Evolutionary conservation across 2,797 vertebrate species (phyloP).

Genomic region (Avahi laniger): DNA sequence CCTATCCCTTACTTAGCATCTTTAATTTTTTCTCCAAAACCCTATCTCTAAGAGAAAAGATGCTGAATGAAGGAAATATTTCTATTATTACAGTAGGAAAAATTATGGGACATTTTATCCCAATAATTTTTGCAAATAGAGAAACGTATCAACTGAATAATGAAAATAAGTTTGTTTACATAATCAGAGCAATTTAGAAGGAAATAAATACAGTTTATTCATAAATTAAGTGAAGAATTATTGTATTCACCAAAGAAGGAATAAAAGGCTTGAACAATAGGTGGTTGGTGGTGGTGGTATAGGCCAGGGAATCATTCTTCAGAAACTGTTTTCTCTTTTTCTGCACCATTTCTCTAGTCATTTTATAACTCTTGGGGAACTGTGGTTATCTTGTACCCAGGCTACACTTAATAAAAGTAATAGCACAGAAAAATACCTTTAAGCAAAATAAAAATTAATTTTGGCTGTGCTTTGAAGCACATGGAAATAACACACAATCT

Average conservation of each 20-base stretch:
- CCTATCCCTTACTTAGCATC: background rate
- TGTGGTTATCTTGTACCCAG: background rate
- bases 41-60: background rate
- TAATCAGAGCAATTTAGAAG: background rate
- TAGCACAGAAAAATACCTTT: background rate
- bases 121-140: constrained; percentile 14
- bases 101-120: background rate
- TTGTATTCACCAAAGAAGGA: background rate
- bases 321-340: background rate
- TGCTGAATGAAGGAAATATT: constrained; percentile 38
- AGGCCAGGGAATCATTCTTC: background rate
- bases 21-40: constrained; percentile 7
- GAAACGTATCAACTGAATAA: background rate
- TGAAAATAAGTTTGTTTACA: background rate
- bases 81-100: constrained; percentile 22
- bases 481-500: background rate
- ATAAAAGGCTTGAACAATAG: background rate
- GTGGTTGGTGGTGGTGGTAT: background rate
- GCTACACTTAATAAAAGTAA: background rate
- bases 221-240: background rate
- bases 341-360: background rate
- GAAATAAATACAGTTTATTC: background rate
- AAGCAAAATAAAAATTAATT: constrained; percentile 1
- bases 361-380: background rate
- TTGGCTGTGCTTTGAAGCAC: background rate